Percentiles rank a stretch among this genome's conserved stretches.
phyloP scores from a whole-genome alignment of 2,113 vertebrate genomes.

The Charina bottae region DNA sequence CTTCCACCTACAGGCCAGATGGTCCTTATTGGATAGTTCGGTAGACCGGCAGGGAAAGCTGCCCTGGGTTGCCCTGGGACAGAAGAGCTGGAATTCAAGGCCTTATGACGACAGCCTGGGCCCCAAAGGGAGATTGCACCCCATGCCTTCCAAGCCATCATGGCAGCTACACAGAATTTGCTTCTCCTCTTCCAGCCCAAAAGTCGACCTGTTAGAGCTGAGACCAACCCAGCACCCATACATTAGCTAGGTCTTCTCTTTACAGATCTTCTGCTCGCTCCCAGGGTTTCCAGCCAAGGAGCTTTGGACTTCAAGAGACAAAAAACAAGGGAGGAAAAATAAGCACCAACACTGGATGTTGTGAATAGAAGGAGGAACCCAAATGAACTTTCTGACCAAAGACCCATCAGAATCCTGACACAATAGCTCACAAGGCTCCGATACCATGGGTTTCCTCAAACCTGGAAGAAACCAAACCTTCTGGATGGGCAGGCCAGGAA shows the following conservation, averaged over 20 bases:
- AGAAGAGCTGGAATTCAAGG: not conserved
- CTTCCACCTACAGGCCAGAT: not conserved
- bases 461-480: not conserved
- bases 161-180: not conserved
- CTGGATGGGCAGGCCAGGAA: not conserved
- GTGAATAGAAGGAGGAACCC: not conserved
- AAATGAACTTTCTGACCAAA: not conserved
- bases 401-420: not conserved
- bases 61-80: not conserved
- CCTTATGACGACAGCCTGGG: not conserved
- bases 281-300: not conserved
- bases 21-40: not conserved
- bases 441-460: not conserved
- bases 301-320: not conserved
- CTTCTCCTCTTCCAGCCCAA: not conserved
- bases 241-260: not conserved
- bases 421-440: not conserved
- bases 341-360: not conserved
- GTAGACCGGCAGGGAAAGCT: not conserved
- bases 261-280: not conserved
- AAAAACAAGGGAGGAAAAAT: not conserved
- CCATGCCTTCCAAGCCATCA: not conserved
- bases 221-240: not conserved
- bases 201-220: not conserved
- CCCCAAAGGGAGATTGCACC: not conserved